phyloP scores from a whole-genome alignment of 2,113 vertebrate species.

The Ciconia boyciana region DNA sequence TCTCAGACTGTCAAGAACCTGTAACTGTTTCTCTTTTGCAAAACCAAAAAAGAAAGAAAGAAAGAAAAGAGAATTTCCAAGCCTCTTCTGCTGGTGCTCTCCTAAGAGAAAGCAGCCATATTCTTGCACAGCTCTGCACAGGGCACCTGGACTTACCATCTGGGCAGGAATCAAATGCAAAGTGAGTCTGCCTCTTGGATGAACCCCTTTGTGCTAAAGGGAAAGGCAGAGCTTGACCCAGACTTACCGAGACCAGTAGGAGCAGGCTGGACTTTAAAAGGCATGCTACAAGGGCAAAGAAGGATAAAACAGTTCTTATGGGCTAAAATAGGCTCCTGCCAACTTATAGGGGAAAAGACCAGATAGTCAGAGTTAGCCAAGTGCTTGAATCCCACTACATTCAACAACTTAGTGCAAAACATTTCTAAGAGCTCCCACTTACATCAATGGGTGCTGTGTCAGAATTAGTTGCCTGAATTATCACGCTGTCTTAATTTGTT shows the following conservation, averaged over 20 bases:
- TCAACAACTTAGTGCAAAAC: not conserved
- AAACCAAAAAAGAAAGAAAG: not conserved
- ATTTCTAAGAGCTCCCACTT: not conserved
- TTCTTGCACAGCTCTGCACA: not conserved
- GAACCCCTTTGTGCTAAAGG: not conserved
- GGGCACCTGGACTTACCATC: not conserved
- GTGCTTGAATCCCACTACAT: not conserved
- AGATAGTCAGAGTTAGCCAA: not conserved
- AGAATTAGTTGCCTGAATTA: not conserved
- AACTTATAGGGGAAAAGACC: not conserved
- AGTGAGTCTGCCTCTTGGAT: not conserved
- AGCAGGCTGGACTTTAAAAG: not conserved
- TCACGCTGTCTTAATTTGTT: not conserved
- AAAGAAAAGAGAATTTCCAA: not conserved
- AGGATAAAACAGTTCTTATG: not conserved
- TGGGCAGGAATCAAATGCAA: not conserved
- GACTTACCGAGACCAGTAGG: not conserved
- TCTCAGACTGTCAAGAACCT: not conserved
- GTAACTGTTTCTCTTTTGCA: not conserved
- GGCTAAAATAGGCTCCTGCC: not conserved
- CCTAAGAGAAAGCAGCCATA: not conserved
- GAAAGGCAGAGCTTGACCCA: not conserved
- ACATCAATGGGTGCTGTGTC: not conserved
- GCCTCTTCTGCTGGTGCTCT: not conserved
- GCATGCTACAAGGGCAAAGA: not conserved